Base-by-base conservation (phyloP, 1,140 invertebrate species). In the Adelges cooleyi region DNA sequence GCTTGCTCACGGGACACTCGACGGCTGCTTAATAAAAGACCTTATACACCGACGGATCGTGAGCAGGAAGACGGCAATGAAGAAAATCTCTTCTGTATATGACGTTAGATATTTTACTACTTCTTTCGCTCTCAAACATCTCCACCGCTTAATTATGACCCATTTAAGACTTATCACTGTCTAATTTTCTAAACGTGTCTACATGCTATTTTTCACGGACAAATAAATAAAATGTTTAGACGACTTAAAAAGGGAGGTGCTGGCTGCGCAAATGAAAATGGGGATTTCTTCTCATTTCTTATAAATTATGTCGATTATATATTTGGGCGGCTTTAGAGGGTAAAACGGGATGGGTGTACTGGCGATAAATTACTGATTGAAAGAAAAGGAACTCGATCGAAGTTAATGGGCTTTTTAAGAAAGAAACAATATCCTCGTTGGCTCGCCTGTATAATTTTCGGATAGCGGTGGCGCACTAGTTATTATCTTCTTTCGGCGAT, bases 341-440 rank as follows among this genome's bases (percentile, higher is more conserved):
- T 27, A 59, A 42, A 62, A 48, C 44, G n/a, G 20, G 8, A 8
- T 25, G 56, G 56, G 17, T 46, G 56, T 62, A 5, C 17, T 8
- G 25, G 42, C 56, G 40, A 62, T 62, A 62, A 62, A 62, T 62
- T 48, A 62, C 56, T 62, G 56, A 62, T 62, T 62, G 56, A 62
- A 62, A 46, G 17, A 62, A 62, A 59, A 62, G 40, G 25, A 59
- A 59, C 42, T 46, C 54, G n/a, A 62, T 62, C 17, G 42, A 6
- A 59, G 38, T 62, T 62, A 62, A 62, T 62, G 42, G 56, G 2
- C 25, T 62, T 33, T 62, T 62, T 48, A 48, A 62, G 11, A 20
- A 48, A 62, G 44, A 62, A 62, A 17, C 56, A 62, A 62, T 62
- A 62, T 46, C 17, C 25, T 62, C 17, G 11, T 33, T 33, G 29